These are phyloP conservation scores for Sarcophaga caerulescens DNA, from an alignment of 2,888 invertebrate species.

Conservation along the genomic window DNA sequence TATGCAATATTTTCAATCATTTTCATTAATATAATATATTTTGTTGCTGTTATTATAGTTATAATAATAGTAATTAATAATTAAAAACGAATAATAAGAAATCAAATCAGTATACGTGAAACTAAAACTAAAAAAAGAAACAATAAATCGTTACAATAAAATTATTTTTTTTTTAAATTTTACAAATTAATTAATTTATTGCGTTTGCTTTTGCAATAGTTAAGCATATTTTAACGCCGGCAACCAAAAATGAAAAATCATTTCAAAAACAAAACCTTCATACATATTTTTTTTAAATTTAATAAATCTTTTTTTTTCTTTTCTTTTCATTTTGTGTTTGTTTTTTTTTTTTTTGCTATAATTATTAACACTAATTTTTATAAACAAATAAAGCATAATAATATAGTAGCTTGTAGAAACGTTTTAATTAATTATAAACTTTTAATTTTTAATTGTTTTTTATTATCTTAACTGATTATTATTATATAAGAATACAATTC, in stretches of 20 bases:
- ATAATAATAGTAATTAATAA: constrained; percentile 41
- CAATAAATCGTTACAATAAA: constrained; percentile 12
- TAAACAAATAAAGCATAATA: constrained; percentile 61
- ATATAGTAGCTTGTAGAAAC: constrained; percentile 45
- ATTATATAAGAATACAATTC: constrained; percentile 34
- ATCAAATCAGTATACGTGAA: constrained; percentile 17
- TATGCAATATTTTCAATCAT: constrained; percentile 63
- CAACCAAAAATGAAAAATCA: too few relatives aligned
- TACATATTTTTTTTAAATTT: background rate
- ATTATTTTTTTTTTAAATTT: constrained; percentile 19
- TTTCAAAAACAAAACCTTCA: too few relatives aligned
- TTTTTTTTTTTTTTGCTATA: background rate
- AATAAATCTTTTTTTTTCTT: constrained; percentile 2
- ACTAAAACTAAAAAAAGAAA: constrained; percentile 42
- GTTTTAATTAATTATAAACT: constrained; percentile 1
- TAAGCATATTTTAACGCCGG: background rate
- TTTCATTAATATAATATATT: constrained; percentile 57
- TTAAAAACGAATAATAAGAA: constrained; percentile 51
- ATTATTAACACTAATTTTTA: constrained; percentile 27
- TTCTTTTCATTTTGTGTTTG: too few relatives aligned
- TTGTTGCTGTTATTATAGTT: constrained; percentile 45
- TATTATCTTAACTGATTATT: background rate
- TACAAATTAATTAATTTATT: background rate
- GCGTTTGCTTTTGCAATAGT: background rate
- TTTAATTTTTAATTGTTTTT: background rate